Percentiles rank a stretch among this genome's conserved stretches.
Evolutionary conservation across 35 echinoderm and acorn worm species (phyloP).

Genomic region (Anneissia japonica): DNA sequence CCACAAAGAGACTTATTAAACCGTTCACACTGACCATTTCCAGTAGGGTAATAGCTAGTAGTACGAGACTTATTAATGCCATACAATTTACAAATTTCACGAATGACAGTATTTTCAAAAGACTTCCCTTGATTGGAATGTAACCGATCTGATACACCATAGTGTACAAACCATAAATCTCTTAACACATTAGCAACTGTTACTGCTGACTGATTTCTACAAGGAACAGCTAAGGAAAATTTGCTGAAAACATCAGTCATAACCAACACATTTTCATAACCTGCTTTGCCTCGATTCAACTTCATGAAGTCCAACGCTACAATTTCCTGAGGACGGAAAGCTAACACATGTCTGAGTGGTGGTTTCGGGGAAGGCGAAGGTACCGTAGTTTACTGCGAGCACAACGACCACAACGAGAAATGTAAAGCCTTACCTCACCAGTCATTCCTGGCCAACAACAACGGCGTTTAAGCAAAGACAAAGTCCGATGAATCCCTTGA

Average conservation of each 20-base stretch:
- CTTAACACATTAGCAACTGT: slow-evolving; percentile 8
- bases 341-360: slow-evolving; percentile 10
- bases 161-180: not conserved
- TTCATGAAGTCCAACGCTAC: not conserved
- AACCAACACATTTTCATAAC: not conserved
- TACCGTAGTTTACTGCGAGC: slow-evolving; percentile 11
- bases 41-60: slow-evolving; percentile 31
- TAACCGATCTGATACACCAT: not conserved
- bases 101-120: not conserved
- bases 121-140: not conserved
- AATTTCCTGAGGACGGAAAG: slow-evolving; percentile 17
- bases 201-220: slow-evolving; percentile 12
- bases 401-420: slow-evolving; percentile 2
- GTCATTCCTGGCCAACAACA: slow-evolving; percentile 33
- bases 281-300: not conserved
- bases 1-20: slow-evolving; percentile 5
- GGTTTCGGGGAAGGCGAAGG: not conserved
- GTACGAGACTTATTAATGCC: not conserved
- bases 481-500: slow-evolving; percentile 24
- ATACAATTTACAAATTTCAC: too few species aligned
- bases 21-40: slow-evolving; percentile 33
- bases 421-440: not conserved
- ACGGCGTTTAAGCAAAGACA: not conserved
- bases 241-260: slow-evolving; percentile 32
- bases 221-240: slow-evolving; percentile 18